These are phyloP conservation scores for Agriotes lineatus DNA, from an alignment of 2,888 invertebrate genomes.

Conservation along the genomic window DNA sequence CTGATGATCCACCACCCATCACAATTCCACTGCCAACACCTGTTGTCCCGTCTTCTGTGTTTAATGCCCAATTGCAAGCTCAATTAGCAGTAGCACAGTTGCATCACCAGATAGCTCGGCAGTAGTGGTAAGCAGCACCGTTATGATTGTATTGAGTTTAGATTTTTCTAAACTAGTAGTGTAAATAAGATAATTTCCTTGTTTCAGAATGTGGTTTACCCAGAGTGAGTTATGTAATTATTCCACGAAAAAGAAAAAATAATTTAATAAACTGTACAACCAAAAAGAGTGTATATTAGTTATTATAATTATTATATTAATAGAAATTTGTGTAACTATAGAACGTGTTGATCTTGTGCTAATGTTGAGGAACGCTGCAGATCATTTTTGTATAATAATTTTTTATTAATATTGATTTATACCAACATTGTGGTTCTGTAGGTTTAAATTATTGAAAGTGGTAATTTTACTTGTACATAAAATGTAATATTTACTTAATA, in stretches of 20 bases:
- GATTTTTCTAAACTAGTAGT: too few species aligned
- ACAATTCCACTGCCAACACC: slow-evolving; percentile 62
- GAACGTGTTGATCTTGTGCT: background rate
- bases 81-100: slow-evolving; percentile 39
- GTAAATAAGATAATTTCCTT: too few species aligned
- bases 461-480: too few species aligned
- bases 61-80: slow-evolving; percentile 40
- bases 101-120: slow-evolving; percentile 30
- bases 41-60: slow-evolving; percentile 53
- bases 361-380: too few species aligned
- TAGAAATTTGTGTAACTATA: background rate
- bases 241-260: too few species aligned
- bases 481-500: too few species aligned
- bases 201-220: too few species aligned
- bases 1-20: slow-evolving; percentile 62
- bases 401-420: too few species aligned
- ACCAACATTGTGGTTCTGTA: too few species aligned
- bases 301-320: background rate
- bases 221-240: too few species aligned
- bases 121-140: background rate
- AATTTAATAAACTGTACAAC: background rate
- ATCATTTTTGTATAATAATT: too few species aligned
- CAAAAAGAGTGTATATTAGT: background rate
- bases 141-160: background rate
- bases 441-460: too few species aligned